A percentile compares a stretch with the other conserved stretches of the same genome.
phyloP scores from a whole-genome alignment of 2,888 invertebrate species.

The Drosophila macrothrix region DNA sequence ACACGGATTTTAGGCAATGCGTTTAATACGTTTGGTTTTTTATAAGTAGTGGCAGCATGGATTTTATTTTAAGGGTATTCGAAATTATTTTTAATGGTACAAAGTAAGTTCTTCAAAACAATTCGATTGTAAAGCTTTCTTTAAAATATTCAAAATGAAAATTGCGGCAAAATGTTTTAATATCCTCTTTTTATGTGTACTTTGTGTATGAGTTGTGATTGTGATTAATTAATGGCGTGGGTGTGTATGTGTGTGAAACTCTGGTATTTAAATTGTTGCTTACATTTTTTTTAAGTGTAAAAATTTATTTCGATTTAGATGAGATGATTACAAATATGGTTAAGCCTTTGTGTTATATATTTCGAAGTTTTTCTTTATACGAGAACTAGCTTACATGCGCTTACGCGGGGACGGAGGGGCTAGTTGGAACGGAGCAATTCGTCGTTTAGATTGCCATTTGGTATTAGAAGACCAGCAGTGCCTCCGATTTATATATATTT shows the following conservation, averaged over 20 bases:
- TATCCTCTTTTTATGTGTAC: conserved; percentile 20
- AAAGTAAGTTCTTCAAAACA: conserved; percentile 67
- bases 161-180: conserved; percentile 71
- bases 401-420: conserved; percentile 29
- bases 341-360: conserved; percentile 85
- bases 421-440: conserved; percentile 33
- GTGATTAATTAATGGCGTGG: conserved; percentile 30
- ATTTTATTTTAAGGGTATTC: conserved; percentile 66
- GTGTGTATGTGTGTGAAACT: conserved; percentile 39
- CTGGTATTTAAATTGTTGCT: conserved; percentile 33
- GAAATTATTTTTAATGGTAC: conserved; percentile 60
- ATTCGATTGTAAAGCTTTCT: conserved; percentile 54
- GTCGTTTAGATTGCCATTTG: conserved; percentile 63
- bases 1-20: conserved; percentile 76
- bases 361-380: conserved; percentile 25
- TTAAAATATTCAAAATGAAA: conserved; percentile 63
- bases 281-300: conserved; percentile 66
- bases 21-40: conserved; percentile 46
- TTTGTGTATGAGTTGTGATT: conserved; percentile 37
- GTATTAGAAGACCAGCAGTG: conserved; percentile 45
- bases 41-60: conserved; percentile 77
- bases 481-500: conserved; percentile 57
- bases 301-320: conserved; percentile 83
- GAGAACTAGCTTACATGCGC: conserved; percentile 67
- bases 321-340: conserved; percentile 85